These are phyloP conservation scores for Alloscopus bannaensis DNA, from an alignment of 2,888 invertebrate species.

Conservation along the genomic window DNA sequence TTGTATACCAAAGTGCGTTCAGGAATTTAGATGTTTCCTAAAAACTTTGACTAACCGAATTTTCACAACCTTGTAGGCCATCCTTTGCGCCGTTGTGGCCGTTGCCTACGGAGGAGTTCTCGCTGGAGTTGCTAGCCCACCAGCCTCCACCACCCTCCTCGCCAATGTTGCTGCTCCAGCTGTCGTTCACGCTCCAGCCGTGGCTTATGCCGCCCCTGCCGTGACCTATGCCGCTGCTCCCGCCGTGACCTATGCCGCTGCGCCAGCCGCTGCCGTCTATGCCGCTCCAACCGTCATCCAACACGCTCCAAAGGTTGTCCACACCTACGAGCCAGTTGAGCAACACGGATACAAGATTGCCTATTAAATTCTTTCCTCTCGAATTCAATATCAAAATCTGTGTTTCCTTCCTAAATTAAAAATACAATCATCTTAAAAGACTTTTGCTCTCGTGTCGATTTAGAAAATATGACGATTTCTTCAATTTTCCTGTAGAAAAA, in stretches of 20 bases:
- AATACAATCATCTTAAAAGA: conserved; percentile 6
- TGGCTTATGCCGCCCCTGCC: conserved; percentile 29
- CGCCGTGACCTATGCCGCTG: conserved; percentile 31
- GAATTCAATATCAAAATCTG: too few relatives aligned
- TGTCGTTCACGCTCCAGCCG: conserved; percentile 17
- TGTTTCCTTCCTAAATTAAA: conserved; percentile 55
- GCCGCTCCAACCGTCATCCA: conserved; percentile 62
- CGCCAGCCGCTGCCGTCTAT: conserved; percentile 24
- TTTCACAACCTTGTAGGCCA: conserved; percentile 41
- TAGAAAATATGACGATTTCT: conserved; percentile 13
- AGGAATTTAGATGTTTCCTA: background rate
- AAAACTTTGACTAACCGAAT: background rate
- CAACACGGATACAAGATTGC: conserved; percentile 74
- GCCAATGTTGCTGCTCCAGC: conserved; percentile 54
- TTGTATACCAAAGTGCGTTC: conserved; percentile 13
- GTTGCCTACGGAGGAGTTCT: conserved; percentile 66
- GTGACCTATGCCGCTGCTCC: conserved; percentile 18
- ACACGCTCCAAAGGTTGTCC: conserved; percentile 69
- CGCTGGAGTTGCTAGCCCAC: conserved; percentile 44
- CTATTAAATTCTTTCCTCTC: conserved; percentile 63
- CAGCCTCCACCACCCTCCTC: conserved; percentile 52
- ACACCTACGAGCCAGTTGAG: conserved; percentile 72
- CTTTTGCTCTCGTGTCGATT: conserved; percentile 15
- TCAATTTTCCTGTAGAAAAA: background rate
- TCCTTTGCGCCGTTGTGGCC: conserved; percentile 68